phyloP scores from a whole-genome alignment of 2,113 vertebrate species.

The western clawed frog (Xenopus tropicalis) region UCB_Xtro_10.0 CM004444.2:130991501-130992000 shows the following conservation, averaged over 20 bases:
- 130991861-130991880: constrained; percentile 98
- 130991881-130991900: constrained; percentile 99
- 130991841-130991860: constrained; percentile 99
- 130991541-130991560: too few relatives aligned
- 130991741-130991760: constrained; percentile 15
- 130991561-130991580: too few relatives aligned
- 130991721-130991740: too few relatives aligned
- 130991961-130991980: not conserved
- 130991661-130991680: too few relatives aligned
- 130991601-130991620: too few relatives aligned
- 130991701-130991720: too few relatives aligned
- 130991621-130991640: too few relatives aligned
- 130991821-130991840: constrained; percentile 99
- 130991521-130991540: too few relatives aligned
- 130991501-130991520: too few relatives aligned
- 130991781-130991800: constrained; percentile 87
- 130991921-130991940: constrained; percentile 98
- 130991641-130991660: too few relatives aligned
- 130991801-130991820: constrained; percentile 98
- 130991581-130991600: too few relatives aligned
- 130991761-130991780: constrained; percentile 95
- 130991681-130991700: too few relatives aligned
- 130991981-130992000: not conserved
- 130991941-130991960: constrained; percentile 64
- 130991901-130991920: constrained; percentile 96